These are phyloP conservation scores for Ceramica pisi DNA, from an alignment of 2,888 invertebrate species.

Conservation along the genomic window DNA sequence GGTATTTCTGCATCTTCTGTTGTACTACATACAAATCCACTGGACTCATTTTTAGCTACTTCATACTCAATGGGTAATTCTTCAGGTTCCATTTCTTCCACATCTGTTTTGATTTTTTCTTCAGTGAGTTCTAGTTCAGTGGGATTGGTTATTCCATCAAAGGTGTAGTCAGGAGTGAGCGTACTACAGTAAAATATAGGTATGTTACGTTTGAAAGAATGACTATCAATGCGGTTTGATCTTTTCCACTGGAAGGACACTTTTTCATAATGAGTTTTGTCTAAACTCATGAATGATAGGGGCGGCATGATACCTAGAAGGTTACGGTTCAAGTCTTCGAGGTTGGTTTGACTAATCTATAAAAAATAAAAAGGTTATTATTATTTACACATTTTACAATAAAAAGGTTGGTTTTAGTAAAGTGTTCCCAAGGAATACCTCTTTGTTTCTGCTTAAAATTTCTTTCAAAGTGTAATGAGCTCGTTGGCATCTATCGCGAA, in stretches of 20 bases:
- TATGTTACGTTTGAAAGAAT: conserved; percentile 66
- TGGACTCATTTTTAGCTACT: conserved; percentile 39
- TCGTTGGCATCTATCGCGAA: conserved; percentile 83
- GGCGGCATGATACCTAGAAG: conserved; percentile 73
- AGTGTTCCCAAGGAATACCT: conserved; percentile 69
- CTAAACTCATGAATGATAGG: conserved; percentile 75
- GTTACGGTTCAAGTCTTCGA: conserved; percentile 74
- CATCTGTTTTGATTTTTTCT: conserved; percentile 61
- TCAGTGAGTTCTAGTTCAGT: conserved; percentile 54
- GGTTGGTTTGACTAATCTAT: conserved; percentile 78
- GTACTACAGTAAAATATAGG: conserved; percentile 77
- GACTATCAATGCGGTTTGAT: conserved; percentile 67
- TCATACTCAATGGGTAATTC: conserved; percentile 19
- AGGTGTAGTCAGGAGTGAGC: conserved; percentile 71
- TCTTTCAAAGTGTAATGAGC: conserved; percentile 81
- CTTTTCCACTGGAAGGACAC: conserved; percentile 79
- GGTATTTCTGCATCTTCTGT: conserved; percentile 24
- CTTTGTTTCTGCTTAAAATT: conserved; percentile 77
- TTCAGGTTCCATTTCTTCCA: conserved; percentile 35
- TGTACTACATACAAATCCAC: background rate
- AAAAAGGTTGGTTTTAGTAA: too few species aligned
- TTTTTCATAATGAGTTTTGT: conserved; percentile 75
- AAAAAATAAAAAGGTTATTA: conserved; percentile 49
- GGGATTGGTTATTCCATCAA: conserved; percentile 62
- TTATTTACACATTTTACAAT: background rate